Conservation (phyloP, 2,113 vertebrate species). For the Sander vitreus region DNA sequence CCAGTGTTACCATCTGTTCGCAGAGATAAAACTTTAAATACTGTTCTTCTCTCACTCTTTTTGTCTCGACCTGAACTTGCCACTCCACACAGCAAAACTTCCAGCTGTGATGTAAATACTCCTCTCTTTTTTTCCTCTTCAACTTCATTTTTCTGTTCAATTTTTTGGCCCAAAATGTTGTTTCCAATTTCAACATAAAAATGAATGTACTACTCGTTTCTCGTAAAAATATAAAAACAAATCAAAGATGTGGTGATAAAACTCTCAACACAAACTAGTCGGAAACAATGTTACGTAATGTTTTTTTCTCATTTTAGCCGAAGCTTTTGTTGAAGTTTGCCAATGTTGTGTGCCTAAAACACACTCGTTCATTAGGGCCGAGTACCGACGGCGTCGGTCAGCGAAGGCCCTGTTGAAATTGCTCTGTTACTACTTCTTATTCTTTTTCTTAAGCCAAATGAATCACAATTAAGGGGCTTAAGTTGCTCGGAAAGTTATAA, state of each 20-base stretch:
- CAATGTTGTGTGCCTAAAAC: slow-evolving; percentile 65
- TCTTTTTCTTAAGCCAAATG: too few relatives aligned
- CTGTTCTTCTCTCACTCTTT: background rate
- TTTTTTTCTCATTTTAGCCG: background rate
- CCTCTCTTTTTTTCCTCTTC: background rate
- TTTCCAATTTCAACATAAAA: slow-evolving; percentile 28
- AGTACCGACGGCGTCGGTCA: too few relatives aligned
- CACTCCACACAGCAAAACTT: slow-evolving; percentile 36
- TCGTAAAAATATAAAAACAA: slow-evolving; percentile 10
- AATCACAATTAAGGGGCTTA: too few relatives aligned
- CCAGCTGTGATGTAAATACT: slow-evolving; percentile 63
- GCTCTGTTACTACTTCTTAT: too few relatives aligned
- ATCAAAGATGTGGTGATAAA: background rate
- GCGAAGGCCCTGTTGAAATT: too few relatives aligned
- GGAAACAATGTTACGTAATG: background rate
- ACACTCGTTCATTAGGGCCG: slow-evolving; percentile 7
- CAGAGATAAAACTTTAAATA: slow-evolving; percentile 11
- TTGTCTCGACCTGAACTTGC: slow-evolving; percentile 38
- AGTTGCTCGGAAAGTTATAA: too few relatives aligned
- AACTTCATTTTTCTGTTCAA: background rate
- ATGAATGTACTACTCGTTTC: slow-evolving; percentile 66
- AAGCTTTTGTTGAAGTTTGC: slow-evolving; percentile 48
- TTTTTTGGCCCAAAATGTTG: slow-evolving; percentile 26
- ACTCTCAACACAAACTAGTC: background rate
- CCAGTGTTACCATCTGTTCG: slow-evolving; percentile 61